Evolutionary conservation across 2,888 invertebrate genomes (phyloP).

Genomic region (Dysmachus trigonus): DNA sequence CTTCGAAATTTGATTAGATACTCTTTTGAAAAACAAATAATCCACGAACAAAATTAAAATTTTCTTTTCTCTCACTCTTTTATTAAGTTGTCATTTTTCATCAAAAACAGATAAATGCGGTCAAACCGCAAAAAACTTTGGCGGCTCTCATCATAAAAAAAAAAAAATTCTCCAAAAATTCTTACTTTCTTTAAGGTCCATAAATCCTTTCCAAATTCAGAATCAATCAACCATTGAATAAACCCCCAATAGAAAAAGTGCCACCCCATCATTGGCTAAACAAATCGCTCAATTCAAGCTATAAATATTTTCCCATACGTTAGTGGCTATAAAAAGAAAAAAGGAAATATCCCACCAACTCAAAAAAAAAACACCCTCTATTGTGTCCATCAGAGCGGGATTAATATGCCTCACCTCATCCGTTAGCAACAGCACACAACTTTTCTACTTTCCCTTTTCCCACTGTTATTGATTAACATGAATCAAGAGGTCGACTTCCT

Average conservation of each 20-base stretch:
- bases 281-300: not conserved
- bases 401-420: constrained; percentile 2
- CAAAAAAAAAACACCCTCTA: not conserved
- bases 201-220: not conserved
- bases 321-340: not conserved
- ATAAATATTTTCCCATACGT: not conserved
- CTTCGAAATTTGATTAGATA: not conserved
- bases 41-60: not conserved
- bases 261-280: not conserved
- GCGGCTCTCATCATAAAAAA: not conserved
- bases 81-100: not conserved
- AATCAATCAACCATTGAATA: not conserved
- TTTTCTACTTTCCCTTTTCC: constrained; percentile 7
- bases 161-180: not conserved
- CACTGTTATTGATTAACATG: constrained; percentile 36
- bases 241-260: not conserved
- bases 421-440: constrained; percentile 21
- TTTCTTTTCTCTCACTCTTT: not conserved
- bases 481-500: constrained; percentile 39
- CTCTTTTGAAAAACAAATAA: not conserved
- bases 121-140: not conserved
- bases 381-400: not conserved
- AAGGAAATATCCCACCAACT: not conserved
- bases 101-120: not conserved
- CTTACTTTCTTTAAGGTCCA: not conserved